Conservation (phyloP, 2,797 vertebrate genomes). For the Manis pentadactyla region DNA sequence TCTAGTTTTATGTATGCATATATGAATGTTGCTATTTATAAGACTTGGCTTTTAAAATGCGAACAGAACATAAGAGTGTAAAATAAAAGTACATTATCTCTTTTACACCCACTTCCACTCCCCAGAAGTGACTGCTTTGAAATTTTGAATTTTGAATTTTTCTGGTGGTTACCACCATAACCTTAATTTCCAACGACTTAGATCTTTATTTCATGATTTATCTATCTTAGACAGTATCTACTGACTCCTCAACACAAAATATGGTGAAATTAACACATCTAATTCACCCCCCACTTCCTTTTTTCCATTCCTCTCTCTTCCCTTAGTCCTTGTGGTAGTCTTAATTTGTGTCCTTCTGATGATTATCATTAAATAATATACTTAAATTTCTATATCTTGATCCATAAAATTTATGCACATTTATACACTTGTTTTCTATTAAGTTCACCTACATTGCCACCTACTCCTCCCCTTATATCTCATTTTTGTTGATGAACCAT, state of each 20-base stretch:
- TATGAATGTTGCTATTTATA: not conserved
- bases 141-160: not conserved
- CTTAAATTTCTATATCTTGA: constrained; percentile 1
- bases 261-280: not conserved
- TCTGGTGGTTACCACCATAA: not conserved
- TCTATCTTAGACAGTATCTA: not conserved
- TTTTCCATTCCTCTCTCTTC: not conserved
- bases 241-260: not conserved
- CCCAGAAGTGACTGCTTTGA: not conserved
- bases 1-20: not conserved
- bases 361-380: constrained; percentile 20
- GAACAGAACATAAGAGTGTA: not conserved
- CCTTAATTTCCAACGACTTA: not conserved
- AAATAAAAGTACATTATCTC: not conserved
- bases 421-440: not conserved
- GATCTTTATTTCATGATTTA: not conserved
- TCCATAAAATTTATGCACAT: not conserved
- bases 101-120: not conserved
- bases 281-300: not conserved
- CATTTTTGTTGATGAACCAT: not conserved
- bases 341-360: constrained; percentile 37
- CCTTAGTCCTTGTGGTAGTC: not conserved
- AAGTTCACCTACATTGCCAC: not conserved
- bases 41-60: not conserved
- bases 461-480: not conserved